These are phyloP conservation scores for Ectemnius cavifrons DNA, from an alignment of 2,888 invertebrate genomes.

Conservation along the genomic window DNA sequence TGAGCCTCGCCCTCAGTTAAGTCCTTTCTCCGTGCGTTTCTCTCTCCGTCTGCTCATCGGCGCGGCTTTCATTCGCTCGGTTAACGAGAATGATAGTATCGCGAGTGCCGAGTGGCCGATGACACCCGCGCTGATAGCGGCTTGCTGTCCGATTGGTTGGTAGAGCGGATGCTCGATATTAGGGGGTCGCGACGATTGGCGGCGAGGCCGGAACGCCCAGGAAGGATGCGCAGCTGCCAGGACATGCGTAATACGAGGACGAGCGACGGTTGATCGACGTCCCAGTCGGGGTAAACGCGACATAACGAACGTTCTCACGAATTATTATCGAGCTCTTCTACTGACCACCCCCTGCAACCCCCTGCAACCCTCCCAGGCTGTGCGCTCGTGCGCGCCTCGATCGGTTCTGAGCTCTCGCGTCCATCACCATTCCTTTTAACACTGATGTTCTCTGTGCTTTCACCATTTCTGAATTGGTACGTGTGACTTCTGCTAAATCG, in stretches of 20 bases:
- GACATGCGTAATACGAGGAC: slow-evolving; percentile 73
- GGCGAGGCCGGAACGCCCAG: slow-evolving; percentile 74
- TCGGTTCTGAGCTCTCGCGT: no score
- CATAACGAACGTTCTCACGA: slow-evolving; percentile 56
- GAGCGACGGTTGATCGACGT: slow-evolving; percentile 57
- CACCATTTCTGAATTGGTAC: no score
- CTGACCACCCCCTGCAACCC: no score
- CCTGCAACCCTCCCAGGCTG: no score
- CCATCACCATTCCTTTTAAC: no score
- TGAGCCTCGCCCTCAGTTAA: slow-evolving; percentile 52
- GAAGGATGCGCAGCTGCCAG: slow-evolving; percentile 77
- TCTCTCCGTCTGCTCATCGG: slow-evolving; percentile 1
- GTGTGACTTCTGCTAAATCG: no score
- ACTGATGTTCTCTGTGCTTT: no score
- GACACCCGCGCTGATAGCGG: slow-evolving; percentile 71
- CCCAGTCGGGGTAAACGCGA: slow-evolving; percentile 40
- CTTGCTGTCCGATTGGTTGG: slow-evolving; percentile 65
- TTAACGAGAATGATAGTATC: slow-evolving; percentile 68
- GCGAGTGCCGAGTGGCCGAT: slow-evolving; percentile 70
- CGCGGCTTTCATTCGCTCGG: slow-evolving; percentile 17
- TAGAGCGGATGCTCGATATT: slow-evolving; percentile 64
- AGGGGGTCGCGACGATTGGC: slow-evolving; percentile 69
- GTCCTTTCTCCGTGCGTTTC: not conserved
- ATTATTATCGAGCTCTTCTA: not conserved
- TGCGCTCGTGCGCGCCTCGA: no score